phyloP scores from a whole-genome alignment of 2,113 vertebrate species.

The Anolis sagrei region DNA sequence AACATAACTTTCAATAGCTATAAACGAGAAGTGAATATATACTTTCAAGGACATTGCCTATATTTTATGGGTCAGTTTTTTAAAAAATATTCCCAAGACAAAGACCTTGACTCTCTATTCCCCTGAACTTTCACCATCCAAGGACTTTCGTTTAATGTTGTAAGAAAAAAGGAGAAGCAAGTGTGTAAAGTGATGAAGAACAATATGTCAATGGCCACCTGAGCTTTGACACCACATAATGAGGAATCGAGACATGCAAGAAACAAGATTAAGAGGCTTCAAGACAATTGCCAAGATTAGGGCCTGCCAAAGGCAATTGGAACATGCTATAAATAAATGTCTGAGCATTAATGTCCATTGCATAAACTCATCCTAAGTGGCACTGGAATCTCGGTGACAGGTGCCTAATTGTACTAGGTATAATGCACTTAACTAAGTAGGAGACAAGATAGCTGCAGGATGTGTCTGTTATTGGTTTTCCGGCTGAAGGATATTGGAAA shows the following conservation, averaged over 20 bases:
- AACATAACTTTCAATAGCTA: conserved; percentile 47
- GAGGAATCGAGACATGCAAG: conserved; percentile 44
- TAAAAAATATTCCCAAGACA: conserved; percentile 43
- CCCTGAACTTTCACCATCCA: conserved; percentile 42
- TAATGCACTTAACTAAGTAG: conserved; percentile 23
- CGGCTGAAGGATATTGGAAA: background rate
- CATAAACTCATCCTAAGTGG: conserved; percentile 60
- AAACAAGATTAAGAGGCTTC: conserved; percentile 11
- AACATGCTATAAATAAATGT: conserved; percentile 57
- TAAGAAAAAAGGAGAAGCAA: conserved; percentile 2
- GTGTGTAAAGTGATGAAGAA: conserved; percentile 9
- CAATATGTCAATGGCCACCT: conserved; percentile 1
- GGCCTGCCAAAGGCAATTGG: conserved; percentile 59
- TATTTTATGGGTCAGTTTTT: conserved; percentile 21
- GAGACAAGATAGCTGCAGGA: conserved; percentile 29
- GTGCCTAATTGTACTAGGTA: conserved; percentile 2
- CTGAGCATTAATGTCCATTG: conserved; percentile 56
- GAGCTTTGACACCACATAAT: conserved; percentile 39
- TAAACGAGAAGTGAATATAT: conserved; percentile 46
- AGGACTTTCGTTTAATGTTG: conserved; percentile 38
- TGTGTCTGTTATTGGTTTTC: background rate
- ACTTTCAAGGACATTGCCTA: conserved; percentile 35
- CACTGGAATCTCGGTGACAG: background rate
- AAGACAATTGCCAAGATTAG: conserved; percentile 48
- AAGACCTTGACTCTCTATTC: conserved; percentile 37